These are phyloP conservation scores for Lacerta agilis DNA, from an alignment of 2,797 vertebrate genomes.

Conservation along the genomic window DNA sequence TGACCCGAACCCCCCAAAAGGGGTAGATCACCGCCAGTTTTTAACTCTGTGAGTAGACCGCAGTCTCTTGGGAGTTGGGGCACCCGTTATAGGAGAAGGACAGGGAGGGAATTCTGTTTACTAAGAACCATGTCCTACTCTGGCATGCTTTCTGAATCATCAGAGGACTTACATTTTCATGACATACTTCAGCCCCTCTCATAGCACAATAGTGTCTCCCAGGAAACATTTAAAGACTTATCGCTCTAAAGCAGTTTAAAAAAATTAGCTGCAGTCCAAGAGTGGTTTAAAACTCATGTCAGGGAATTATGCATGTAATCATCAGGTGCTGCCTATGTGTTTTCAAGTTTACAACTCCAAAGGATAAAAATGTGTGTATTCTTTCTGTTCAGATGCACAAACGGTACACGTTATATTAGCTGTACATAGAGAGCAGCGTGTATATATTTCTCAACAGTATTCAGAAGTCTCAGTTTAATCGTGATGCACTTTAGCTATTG, in stretches of 20 bases:
- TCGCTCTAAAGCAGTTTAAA: neutral
- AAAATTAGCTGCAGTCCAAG: neutral
- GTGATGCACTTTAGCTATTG: neutral
- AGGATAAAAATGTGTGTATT: neutral
- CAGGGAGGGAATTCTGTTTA: neutral
- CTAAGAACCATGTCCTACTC: neutral
- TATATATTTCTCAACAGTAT: neutral
- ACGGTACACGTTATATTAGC: neutral
- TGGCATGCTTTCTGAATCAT: neutral
- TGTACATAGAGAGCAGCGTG: neutral
- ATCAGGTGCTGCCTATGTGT: no score
- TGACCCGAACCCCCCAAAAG: no score
- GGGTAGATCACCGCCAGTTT: no score
- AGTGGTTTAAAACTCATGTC: neutral
- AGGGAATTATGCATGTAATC: neutral
- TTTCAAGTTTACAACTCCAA: neutral
- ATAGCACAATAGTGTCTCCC: neutral
- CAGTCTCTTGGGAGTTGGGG: no score
- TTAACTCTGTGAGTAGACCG: no score
- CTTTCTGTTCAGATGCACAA: neutral
- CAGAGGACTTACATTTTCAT: neutral
- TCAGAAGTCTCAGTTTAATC: neutral
- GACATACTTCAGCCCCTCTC: neutral
- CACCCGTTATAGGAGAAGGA: neutral
- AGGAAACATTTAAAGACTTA: neutral